Conservation (phyloP, 1,140 invertebrate genomes). For the Leptinotarsa texana region DNA sequence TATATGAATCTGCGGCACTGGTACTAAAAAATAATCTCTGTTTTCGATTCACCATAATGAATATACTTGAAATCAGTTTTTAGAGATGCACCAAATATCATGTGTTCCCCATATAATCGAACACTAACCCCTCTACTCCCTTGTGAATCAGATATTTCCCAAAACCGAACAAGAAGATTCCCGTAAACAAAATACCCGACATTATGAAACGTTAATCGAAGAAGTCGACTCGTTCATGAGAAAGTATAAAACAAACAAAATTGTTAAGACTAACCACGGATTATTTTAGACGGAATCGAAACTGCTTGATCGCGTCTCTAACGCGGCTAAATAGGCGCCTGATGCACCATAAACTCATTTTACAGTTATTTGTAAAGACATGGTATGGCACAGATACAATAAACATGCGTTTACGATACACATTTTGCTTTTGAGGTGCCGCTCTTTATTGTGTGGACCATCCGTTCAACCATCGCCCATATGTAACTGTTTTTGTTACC, state of each 20-base stretch:
- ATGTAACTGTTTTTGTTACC: constrained; percentile 5
- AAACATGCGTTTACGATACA: constrained; percentile 45
- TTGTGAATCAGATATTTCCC: no score
- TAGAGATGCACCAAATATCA: no score
- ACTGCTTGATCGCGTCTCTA: constrained; percentile 36
- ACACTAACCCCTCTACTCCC: no score
- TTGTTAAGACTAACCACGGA: constrained; percentile 46
- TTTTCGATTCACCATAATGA: no score
- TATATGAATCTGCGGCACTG: no score
- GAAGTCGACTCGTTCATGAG: constrained; percentile 1
- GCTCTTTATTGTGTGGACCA: constrained; percentile 33
- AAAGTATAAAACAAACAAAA: constrained; percentile 26
- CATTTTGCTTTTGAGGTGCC: constrained; percentile 30
- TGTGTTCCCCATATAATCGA: no score
- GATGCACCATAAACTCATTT: constrained; percentile 48
- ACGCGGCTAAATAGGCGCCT: constrained; percentile 46
- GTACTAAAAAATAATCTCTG: no score
- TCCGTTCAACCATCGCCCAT: constrained; percentile 14
- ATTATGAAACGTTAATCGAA: background rate
- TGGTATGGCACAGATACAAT: constrained; percentile 50
- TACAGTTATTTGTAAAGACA: constrained; percentile 51
- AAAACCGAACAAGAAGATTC: no score
- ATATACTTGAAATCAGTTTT: no score
- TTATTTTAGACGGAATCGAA: constrained; percentile 42
- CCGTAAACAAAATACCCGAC: no score